Percentiles rank a stretch among this genome's conserved stretches.
Conservation (phyloP, 2,113 vertebrate genomes). For the Noturus placidus region DNA sequence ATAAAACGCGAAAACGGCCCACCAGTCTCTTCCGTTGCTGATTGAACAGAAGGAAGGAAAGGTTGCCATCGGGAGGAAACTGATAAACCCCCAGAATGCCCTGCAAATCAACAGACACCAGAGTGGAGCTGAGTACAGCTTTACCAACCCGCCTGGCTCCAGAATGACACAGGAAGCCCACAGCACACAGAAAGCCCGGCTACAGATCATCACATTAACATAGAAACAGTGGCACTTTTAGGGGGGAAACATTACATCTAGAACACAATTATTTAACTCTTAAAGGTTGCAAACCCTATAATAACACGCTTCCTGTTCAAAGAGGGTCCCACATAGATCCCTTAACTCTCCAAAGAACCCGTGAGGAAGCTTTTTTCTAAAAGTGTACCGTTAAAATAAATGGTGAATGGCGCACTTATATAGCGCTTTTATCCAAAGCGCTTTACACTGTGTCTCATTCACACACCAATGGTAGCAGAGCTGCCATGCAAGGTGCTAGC, state of each 20-base stretch:
- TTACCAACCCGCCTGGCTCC: background rate
- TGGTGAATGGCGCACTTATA: too few species aligned
- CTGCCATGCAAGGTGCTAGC: too few species aligned
- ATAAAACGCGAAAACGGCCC: background rate
- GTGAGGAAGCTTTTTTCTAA: background rate
- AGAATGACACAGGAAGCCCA: background rate
- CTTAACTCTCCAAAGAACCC: background rate
- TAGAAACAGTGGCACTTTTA: background rate
- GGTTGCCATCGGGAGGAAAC: slow-evolving; percentile 46
- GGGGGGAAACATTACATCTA: background rate
- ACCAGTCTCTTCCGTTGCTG: background rate
- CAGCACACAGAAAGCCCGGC: background rate
- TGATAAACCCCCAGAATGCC: slow-evolving; percentile 52
- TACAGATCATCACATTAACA: background rate
- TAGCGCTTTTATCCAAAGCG: too few species aligned
- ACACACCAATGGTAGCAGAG: too few species aligned
- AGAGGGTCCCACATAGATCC: background rate
- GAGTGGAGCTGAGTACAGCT: background rate
- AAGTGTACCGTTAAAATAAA: background rate
- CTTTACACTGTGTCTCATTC: too few species aligned
- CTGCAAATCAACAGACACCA: slow-evolving; percentile 28
- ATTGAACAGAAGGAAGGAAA: slow-evolving; percentile 52
- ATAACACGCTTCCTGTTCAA: background rate
- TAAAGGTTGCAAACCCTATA: background rate
- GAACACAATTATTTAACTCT: background rate